Base-by-base conservation (phyloP, 2,113 vertebrate species). In the Elachura formosa region DNA sequence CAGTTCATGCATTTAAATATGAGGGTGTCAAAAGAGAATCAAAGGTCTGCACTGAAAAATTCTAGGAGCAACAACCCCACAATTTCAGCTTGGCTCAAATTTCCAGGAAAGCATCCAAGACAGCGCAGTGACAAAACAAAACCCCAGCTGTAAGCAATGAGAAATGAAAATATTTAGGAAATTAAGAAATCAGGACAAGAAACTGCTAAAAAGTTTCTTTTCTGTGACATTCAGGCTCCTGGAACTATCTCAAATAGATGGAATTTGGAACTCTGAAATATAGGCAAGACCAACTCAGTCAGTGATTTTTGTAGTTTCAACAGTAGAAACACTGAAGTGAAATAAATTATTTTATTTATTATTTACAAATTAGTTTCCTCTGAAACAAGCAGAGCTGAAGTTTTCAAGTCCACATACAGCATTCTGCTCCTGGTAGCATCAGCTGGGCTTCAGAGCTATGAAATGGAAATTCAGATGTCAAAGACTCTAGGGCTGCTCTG, bases 1-100 rank as follows among this genome's bases (percentile, higher is more conserved):
- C 10, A 18, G 48, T 22, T 10, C n/a, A n/a, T n/a, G n/a, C n/a
- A n/a, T n/a, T n/a, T n/a, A 41, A 45, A 76, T 10, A 9, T 0
- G 8, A 26, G 34, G 68, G 45, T 45, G 41, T 68, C 41, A 28
- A 52, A 82, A 67, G 29, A 45, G 67, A 76, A 68, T 13, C 75
- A 54, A 28, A 56, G n/a, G 9, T 40, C 52, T 61, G 12, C 19
- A 12, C 3, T 33, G 49, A 40, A 63, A 56, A 80, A 58, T 41
- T 45, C 43, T 4, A 1, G 9, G 34, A n/a, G 12, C 52, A 67
- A 31, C 11, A 43, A 54, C 46, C 54, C 23, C n/a, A 7, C 24
- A 23, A 5, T 66, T 87, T 52, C 40, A 89, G 19, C 55, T 69
- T 48, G 38, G 34, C n/a, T 81, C 25, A 1, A 2, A 2, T 66